phyloP scores from a whole-genome alignment of 2,113 vertebrate species.

The Sylvietta virens region DNA sequence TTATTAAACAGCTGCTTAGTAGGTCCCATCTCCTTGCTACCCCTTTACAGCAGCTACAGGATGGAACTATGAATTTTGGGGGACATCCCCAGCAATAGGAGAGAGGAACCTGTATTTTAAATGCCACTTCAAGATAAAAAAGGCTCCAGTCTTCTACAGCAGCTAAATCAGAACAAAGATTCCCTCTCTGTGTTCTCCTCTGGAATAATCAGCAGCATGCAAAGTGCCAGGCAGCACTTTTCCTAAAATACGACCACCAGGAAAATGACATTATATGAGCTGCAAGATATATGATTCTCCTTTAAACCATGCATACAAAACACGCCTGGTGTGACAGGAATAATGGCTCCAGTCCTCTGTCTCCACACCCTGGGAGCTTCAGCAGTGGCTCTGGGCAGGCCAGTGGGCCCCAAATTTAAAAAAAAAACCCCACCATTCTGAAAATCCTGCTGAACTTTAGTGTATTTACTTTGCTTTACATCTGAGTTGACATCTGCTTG shows the following conservation, averaged over 20 bases:
- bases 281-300: conserved; percentile 8
- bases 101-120: not conserved
- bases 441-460: not conserved
- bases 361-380: not conserved
- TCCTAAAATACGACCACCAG: conserved; percentile 15
- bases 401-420: not conserved
- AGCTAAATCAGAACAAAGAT: not conserved
- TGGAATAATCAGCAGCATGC: conserved; percentile 13
- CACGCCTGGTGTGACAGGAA: not conserved
- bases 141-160: not conserved
- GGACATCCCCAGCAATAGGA: not conserved
- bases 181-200: not conserved
- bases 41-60: not conserved
- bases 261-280: conserved; percentile 30
- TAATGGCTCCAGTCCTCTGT: not conserved
- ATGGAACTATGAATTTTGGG: not conserved
- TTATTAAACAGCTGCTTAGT: not conserved
- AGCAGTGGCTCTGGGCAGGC: not conserved
- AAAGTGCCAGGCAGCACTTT: conserved; percentile 32
- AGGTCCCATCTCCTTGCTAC: not conserved
- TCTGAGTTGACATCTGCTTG: not conserved
- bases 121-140: not conserved
- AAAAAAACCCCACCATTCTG: not conserved
- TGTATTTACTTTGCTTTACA: not conserved
- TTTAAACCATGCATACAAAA: conserved; percentile 4